Evolutionary conservation across 2,888 invertebrate genomes (phyloP).

Genomic region (Nephrotoma flavescens): DNA sequence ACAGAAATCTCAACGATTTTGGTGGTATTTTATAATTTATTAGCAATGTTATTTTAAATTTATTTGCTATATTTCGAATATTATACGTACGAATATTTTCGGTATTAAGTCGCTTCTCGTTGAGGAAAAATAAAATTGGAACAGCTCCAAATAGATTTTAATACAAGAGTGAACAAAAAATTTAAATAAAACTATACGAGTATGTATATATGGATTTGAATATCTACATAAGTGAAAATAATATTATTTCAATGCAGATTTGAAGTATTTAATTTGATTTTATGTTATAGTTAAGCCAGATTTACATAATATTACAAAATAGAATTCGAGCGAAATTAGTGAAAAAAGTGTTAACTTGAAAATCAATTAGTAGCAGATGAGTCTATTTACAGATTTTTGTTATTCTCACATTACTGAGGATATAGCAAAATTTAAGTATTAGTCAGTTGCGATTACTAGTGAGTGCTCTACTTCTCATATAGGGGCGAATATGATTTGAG

Average conservation of each 20-base stretch:
- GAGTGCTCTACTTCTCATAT: too few species aligned
- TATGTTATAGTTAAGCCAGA: background rate
- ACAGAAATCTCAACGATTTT: background rate
- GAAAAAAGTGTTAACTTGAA: background rate
- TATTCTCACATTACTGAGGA: too few species aligned
- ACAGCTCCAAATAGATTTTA: background rate
- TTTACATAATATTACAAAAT: background rate
- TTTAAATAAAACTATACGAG: too few species aligned
- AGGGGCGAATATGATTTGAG: too few species aligned
- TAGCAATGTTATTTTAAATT: background rate
- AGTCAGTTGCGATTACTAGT: too few species aligned
- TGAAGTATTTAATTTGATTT: background rate
- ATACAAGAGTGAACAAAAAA: background rate
- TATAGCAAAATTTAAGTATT: too few species aligned
- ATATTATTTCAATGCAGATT: background rate
- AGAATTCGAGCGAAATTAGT: background rate
- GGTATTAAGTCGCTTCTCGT: background rate
- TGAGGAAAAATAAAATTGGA: background rate
- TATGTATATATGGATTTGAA: too few species aligned
- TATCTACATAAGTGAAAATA: background rate
- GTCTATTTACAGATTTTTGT: too few species aligned
- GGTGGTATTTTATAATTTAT: background rate
- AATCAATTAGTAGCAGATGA: too few species aligned
- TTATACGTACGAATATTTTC: background rate
- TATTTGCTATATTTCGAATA: background rate